Evolutionary conservation across 2,113 vertebrate genomes (phyloP).

Genomic region (Oreochromis spilurus): DNA sequence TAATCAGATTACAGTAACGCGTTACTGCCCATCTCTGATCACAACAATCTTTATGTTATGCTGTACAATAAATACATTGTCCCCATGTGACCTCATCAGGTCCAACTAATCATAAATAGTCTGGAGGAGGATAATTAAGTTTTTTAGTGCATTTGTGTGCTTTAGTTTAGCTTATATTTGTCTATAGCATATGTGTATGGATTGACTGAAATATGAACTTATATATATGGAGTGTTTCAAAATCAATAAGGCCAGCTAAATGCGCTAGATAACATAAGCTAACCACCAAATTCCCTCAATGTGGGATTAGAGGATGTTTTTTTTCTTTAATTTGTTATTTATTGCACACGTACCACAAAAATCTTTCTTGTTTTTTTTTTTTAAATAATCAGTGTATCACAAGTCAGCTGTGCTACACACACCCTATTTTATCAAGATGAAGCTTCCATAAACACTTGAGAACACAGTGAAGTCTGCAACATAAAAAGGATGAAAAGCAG

Average conservation of each 20-base stretch:
- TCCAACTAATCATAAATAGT: background rate
- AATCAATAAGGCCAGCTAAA: background rate
- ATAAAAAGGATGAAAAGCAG: background rate
- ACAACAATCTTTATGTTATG: background rate
- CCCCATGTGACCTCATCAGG: background rate
- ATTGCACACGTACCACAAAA: background rate
- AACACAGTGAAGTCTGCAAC: background rate
- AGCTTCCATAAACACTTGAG: background rate
- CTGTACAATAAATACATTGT: background rate
- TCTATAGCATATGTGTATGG: background rate
- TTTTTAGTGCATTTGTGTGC: background rate
- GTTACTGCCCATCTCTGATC: no score
- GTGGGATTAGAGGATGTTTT: background rate
- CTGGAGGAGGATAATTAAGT: background rate
- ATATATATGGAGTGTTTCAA: background rate
- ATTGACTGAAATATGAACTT: background rate
- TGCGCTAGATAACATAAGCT: background rate
- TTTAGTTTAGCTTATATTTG: background rate
- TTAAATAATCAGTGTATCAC: background rate
- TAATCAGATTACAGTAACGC: no score
- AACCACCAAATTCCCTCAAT: background rate
- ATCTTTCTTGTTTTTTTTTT: background rate
- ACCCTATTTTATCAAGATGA: background rate
- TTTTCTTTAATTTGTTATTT: background rate
- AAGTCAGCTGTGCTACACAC: background rate